Percentiles rank a stretch among this genome's conserved stretches.
Conservation (phyloP, 2,113 vertebrate genomes). For the Muntiacus muntjak region DNA sequence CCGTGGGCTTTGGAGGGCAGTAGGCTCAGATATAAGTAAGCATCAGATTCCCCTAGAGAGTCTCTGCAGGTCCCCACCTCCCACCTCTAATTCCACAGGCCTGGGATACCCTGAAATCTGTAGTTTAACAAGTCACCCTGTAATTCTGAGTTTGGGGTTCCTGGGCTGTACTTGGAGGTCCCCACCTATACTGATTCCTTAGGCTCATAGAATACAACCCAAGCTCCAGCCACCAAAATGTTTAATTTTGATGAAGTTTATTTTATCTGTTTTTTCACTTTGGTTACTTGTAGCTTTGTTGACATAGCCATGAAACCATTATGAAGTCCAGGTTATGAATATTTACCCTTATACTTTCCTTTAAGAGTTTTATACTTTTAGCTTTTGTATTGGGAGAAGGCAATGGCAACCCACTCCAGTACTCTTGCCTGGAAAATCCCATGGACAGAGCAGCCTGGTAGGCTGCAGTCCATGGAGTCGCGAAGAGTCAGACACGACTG, state of each 20-base stretch:
- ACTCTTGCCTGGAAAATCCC: too few relatives aligned
- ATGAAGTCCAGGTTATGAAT: neutral
- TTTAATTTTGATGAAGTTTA: neutral
- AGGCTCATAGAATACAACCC: neutral
- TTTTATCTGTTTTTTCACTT: neutral
- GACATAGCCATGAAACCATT: neutral
- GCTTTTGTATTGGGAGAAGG: neutral
- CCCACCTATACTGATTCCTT: neutral
- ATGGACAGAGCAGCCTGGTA: too few relatives aligned
- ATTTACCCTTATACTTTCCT: neutral
- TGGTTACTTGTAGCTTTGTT: neutral
- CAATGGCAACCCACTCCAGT: too few relatives aligned
- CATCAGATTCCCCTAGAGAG: neutral
- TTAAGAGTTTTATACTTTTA: neutral
- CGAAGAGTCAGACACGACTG: too few relatives aligned
- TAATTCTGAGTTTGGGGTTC: neutral
- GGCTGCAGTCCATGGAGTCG: too few relatives aligned
- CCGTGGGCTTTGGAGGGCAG: accelerated
- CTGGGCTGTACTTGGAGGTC: neutral
- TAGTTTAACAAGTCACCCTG: neutral
- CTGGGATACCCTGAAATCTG: neutral
- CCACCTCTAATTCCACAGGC: neutral
- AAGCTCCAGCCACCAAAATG: neutral
- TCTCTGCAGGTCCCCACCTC: neutral
- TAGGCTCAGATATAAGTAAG: neutral